Base-by-base conservation (phyloP, 2,888 invertebrate genomes). In the Hirtodrosophila histrioides region DNA sequence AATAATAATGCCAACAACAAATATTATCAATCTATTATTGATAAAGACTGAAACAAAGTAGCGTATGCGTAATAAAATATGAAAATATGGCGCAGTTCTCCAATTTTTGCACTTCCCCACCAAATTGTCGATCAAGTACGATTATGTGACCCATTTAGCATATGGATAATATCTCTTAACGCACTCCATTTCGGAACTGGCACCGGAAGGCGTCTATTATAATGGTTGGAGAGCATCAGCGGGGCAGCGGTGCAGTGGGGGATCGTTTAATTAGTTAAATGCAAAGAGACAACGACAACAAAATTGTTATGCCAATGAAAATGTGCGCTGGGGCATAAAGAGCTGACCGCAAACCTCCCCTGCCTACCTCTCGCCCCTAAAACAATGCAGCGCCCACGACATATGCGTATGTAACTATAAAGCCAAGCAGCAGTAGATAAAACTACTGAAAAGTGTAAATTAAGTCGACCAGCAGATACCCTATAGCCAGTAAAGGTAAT, bases 231-330 rank as follows among this genome's bases (percentile, higher is more conserved):
- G 9, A n/a, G n/a, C 37, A n/a, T n/a, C n/a, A 11, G 11, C 9
- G 35, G 39, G 49, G 49, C 12, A 10, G 44, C 35, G 7, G 27
- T 11, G 29, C 46, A 53, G 60, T 43, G 44, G 61, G 63, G 66
- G 58, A 1, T 2, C 75, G 67, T 71, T 88, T 83, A 88, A 88
- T 88, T 83, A 88, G 86, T 82, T 87, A 79, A 87, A 82, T 87
- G 80, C 73, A 60, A 57, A 78, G 57, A 77, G 65, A 76, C 69
- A 74, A 55, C 51, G 67, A 53, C 64, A 56, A 67, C 78, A 67
- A 75, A 88, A 88, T 80, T 69, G 84, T 72, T 86, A 64, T 77
- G 75, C 69, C 84, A 83, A 80, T 83, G 88, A 72, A 88, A 83
- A 72, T 69, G 84, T 72, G 77, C 86, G 72, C 57, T 67, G 71